A percentile compares a stretch with the other conserved stretches of the same genome.
phyloP scores from a whole-genome alignment of 2,888 invertebrate species.

The Polylopha cassiicola region DNA sequence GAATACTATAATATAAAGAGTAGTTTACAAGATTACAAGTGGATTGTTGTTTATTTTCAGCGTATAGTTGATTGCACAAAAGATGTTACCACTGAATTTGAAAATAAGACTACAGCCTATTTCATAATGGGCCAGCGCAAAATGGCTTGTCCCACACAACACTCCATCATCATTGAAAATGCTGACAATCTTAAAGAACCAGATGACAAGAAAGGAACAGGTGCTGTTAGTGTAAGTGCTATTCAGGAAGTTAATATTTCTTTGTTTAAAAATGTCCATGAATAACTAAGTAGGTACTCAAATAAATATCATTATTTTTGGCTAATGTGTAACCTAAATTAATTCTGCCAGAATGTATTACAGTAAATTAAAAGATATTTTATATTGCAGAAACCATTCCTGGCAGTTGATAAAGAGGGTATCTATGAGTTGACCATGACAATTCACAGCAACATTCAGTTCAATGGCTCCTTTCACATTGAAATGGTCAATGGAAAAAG shows the following conservation, averaged over 20 bases:
- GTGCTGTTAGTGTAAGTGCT: slow-evolving; percentile 28
- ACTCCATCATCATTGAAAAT: slow-evolving; percentile 43
- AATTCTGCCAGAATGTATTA: too few species aligned
- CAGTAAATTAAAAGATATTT: too few species aligned
- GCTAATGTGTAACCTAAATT: too few species aligned
- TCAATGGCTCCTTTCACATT: slow-evolving; percentile 79
- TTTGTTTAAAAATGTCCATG: too few species aligned
- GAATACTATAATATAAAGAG: too few species aligned
- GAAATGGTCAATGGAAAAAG: slow-evolving; percentile 87
- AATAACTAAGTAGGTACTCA: too few species aligned
- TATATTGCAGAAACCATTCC: too few species aligned
- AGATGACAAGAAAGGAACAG: slow-evolving; percentile 31
- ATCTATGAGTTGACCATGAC: slow-evolving; percentile 78
- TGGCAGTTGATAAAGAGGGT: slow-evolving; percentile 81
- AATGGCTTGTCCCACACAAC: slow-evolving; percentile 42
- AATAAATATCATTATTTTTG: too few species aligned
- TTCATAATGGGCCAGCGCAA: slow-evolving; percentile 30
- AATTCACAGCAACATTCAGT: slow-evolving; percentile 53
- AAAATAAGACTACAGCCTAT: slow-evolving; percentile 29
- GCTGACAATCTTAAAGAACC: slow-evolving; percentile 28
- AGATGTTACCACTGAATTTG: slow-evolving; percentile 31
- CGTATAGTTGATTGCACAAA: slow-evolving; percentile 53
- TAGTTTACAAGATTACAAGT: too few species aligned
- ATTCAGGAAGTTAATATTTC: slow-evolving; percentile 24
- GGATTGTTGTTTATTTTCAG: slow-evolving; percentile 33